These are phyloP conservation scores for Caenorhabditis drosophilae DNA, from an alignment of 2,888 invertebrate genomes.

Conservation along the genomic window DNA sequence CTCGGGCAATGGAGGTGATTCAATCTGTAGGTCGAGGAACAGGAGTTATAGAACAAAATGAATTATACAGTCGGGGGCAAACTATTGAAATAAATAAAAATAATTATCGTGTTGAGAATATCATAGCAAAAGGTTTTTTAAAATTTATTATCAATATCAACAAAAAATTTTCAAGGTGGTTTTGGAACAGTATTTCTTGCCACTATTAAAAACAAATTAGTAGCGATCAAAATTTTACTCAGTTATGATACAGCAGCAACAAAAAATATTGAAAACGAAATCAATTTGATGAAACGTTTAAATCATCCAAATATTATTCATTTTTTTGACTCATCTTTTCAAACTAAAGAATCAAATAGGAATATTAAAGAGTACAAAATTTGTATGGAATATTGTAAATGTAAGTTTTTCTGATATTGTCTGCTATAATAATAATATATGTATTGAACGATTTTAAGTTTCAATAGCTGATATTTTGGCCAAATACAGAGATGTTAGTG, in stretches of 20 bases:
- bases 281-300: slow-evolving; percentile 27
- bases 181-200: slow-evolving; percentile 37
- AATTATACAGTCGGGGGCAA: slow-evolving; percentile 37
- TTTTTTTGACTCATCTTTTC: slow-evolving; percentile 26
- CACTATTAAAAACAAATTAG: slow-evolving; percentile 21
- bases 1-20: slow-evolving; percentile 39
- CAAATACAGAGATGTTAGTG: slow-evolving; percentile 25
- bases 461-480: slow-evolving; percentile 31
- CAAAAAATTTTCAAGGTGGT: too few relatives aligned
- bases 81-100: slow-evolving; percentile 29
- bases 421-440: not conserved
- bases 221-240: slow-evolving; percentile 31
- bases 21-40: slow-evolving; percentile 36
- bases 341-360: slow-evolving; percentile 13
- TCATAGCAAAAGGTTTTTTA: slow-evolving; percentile 38
- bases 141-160: too few relatives aligned
- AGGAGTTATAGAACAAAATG: slow-evolving; percentile 26
- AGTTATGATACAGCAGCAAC: slow-evolving; percentile 33
- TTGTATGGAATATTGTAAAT: slow-evolving; percentile 35
- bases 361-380: slow-evolving; percentile 34
- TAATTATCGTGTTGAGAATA: slow-evolving; percentile 31
- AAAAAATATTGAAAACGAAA: slow-evolving; percentile 35
- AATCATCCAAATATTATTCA: slow-evolving; percentile 36
- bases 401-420: slow-evolving; percentile 6
- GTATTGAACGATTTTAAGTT: slow-evolving; percentile 9